These are phyloP conservation scores for Oikopleura vanhoeffeni DNA, from an alignment of 23 tunicate genomes.

Conservation along the genomic window DNA sequence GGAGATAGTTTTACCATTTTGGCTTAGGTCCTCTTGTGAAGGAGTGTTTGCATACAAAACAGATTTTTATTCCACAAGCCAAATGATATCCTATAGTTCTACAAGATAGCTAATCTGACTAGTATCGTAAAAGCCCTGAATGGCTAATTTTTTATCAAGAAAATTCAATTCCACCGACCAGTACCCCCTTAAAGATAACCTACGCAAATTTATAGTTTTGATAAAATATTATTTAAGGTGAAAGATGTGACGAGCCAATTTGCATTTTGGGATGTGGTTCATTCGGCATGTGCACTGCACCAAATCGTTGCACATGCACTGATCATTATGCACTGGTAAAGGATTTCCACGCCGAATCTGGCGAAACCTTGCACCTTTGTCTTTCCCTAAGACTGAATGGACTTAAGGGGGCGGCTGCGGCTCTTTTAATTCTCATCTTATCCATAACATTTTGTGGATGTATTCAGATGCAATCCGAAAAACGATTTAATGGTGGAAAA, in stretches of 20 bases:
- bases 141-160: too few relatives aligned
- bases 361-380: background rate
- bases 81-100: too few relatives aligned
- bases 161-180: too few relatives aligned
- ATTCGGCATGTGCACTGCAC: background rate
- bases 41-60: too few relatives aligned
- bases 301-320: background rate
- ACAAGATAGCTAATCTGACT: too few relatives aligned
- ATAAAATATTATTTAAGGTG: background rate
- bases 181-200: too few relatives aligned
- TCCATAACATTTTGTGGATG: background rate
- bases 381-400: background rate
- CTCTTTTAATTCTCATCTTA: background rate
- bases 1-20: too few relatives aligned
- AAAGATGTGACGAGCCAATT: background rate
- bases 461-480: background rate
- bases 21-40: too few relatives aligned
- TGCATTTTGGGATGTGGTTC: background rate
- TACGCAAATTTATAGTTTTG: too few relatives aligned
- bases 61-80: too few relatives aligned
- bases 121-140: too few relatives aligned
- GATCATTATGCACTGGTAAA: background rate
- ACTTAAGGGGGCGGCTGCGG: background rate
- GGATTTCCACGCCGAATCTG: background rate
- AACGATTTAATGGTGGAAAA: background rate